These are phyloP conservation scores for Flexamia atlantica DNA, from an alignment of 2,888 invertebrate species.

Conservation along the genomic window DNA sequence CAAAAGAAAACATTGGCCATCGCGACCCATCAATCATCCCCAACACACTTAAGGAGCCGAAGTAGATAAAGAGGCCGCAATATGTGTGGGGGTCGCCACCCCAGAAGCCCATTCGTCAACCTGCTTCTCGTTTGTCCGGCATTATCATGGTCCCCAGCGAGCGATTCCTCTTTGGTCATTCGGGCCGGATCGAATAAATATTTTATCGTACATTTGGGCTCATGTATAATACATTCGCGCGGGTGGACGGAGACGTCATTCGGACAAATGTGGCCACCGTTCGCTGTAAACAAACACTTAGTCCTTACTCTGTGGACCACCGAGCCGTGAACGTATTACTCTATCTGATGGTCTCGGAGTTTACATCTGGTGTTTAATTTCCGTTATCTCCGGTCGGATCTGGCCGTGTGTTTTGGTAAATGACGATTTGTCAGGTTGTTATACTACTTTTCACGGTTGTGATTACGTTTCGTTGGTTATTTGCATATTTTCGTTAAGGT, in stretches of 20 bases:
- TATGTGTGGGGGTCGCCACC: slow-evolving; percentile 17
- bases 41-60: background rate
- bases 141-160: slow-evolving; percentile 12
- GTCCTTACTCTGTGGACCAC: background rate
- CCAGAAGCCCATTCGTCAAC: background rate
- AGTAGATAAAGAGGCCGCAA: slow-evolving; percentile 28
- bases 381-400: background rate
- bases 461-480: slow-evolving; percentile 9
- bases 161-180: slow-evolving; percentile 21
- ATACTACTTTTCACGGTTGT: background rate
- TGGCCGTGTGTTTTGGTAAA: background rate
- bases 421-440: slow-evolving; percentile 9
- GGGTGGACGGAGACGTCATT: background rate
- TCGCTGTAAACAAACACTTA: slow-evolving; percentile 27
- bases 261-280: background rate
- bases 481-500: slow-evolving; percentile 28
- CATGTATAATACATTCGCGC: slow-evolving; percentile 20
- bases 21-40: background rate
- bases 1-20: background rate
- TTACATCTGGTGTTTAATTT: slow-evolving; percentile 22
- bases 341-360: slow-evolving; percentile 16
- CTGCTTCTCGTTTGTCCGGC: slow-evolving; percentile 11
- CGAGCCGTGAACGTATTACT: slow-evolving; percentile 26
- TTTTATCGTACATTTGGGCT: slow-evolving; percentile 10
- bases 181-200: slow-evolving; percentile 30